These are phyloP conservation scores for Eupsittula cactorum DNA, from an alignment of 2,113 vertebrate species.

Conservation along the genomic window DNA sequence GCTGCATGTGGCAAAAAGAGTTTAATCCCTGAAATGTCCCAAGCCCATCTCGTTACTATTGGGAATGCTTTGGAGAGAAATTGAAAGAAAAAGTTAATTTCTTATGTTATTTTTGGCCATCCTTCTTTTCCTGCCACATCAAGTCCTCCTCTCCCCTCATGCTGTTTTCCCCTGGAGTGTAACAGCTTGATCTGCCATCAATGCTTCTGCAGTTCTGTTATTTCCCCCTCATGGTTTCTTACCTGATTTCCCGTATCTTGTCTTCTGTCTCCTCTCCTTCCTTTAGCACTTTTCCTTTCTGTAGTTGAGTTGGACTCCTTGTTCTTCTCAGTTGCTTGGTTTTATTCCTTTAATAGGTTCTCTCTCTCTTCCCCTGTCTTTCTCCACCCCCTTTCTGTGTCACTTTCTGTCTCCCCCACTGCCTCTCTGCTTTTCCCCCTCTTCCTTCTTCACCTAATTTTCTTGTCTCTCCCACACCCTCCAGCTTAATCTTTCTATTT, in stretches of 20 bases:
- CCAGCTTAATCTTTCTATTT: slow-evolving; percentile 70
- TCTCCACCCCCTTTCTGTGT: slow-evolving; percentile 61
- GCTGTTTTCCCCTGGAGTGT: not conserved
- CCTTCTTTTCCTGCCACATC: not conserved
- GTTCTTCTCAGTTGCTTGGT: not conserved
- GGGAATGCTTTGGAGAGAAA: not conserved
- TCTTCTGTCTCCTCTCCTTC: not conserved
- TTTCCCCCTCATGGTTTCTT: slow-evolving; percentile 42
- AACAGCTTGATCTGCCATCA: not conserved
- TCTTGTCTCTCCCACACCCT: slow-evolving; percentile 60
- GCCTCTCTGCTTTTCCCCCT: slow-evolving; percentile 34
- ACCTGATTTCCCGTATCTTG: slow-evolving; percentile 55
- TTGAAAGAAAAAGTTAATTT: not conserved
- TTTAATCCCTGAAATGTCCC: not conserved
- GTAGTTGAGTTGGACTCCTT: not conserved
- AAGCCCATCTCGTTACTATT: not conserved
- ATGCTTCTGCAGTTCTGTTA: not conserved
- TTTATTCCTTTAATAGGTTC: slow-evolving; percentile 52
- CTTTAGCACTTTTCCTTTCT: not conserved
- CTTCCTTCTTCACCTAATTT: slow-evolving; percentile 68
- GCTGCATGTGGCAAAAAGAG: not conserved
- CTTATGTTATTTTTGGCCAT: not conserved
- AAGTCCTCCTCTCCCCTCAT: not conserved
- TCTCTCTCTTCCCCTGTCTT: slow-evolving; percentile 44
- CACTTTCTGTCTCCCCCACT: slow-evolving; percentile 50